phyloP scores from a whole-genome alignment of 2,113 vertebrate species.

The Illadopsis cleaveri region DNA sequence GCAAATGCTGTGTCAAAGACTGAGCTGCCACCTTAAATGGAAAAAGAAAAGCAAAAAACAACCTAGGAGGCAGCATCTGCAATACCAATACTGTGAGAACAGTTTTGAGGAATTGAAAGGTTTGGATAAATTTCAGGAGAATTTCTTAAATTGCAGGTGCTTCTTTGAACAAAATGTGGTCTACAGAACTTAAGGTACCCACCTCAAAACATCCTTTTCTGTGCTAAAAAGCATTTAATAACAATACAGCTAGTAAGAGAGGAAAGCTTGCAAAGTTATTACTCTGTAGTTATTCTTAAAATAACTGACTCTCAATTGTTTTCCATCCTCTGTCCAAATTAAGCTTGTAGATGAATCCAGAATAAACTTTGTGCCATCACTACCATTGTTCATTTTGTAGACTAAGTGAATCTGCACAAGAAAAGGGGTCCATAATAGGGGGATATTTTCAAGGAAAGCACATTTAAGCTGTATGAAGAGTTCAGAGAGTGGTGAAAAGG shows the following conservation, averaged over 20 bases:
- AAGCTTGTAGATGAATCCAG: constrained; percentile 14
- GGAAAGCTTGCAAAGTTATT: neutral
- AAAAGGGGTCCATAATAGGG: neutral
- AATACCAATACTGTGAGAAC: neutral
- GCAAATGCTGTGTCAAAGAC: neutral
- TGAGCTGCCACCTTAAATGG: neutral
- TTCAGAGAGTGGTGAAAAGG: neutral
- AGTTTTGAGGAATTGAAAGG: neutral
- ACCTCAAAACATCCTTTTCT: neutral
- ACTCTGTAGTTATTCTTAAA: neutral
- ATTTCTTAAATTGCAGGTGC: neutral
- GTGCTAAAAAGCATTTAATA: neutral
- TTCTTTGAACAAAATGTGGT: neutral
- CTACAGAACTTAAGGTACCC: neutral
- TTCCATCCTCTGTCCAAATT: neutral
- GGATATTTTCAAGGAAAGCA: neutral
- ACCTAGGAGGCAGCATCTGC: neutral
- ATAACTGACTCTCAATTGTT: neutral
- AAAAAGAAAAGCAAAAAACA: neutral
- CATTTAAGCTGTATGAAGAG: neutral
- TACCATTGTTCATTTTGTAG: neutral
- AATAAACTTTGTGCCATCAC: neutral
- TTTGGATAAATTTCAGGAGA: neutral
- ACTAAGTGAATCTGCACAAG: constrained; percentile 28
- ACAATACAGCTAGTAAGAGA: neutral